phyloP scores from a whole-genome alignment of 2,888 invertebrate species.

The Nesidiocoris tenuis region DNA sequence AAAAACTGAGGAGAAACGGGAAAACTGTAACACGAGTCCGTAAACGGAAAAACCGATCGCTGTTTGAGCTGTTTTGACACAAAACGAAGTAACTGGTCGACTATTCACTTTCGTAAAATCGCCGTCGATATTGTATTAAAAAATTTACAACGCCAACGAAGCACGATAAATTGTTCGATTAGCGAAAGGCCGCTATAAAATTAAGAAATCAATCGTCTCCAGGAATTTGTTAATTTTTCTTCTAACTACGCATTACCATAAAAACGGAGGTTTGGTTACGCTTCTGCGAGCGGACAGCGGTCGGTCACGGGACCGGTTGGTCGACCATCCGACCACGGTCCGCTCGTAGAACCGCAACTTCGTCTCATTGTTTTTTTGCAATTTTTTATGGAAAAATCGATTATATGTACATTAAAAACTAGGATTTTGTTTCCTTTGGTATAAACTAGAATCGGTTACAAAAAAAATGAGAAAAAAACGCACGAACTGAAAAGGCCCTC shows the following conservation, averaged over 20 bases:
- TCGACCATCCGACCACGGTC: too few relatives aligned
- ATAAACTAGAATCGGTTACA: conserved; percentile 42
- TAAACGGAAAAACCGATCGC: too few relatives aligned
- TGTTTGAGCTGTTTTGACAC: not conserved
- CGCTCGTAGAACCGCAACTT: too few relatives aligned
- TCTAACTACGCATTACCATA: not conserved
- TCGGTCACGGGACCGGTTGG: not conserved
- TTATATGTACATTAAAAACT: conserved; percentile 22
- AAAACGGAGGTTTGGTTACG: too few relatives aligned
- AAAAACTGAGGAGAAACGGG: too few relatives aligned
- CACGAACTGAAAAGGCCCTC: conserved; percentile 4
- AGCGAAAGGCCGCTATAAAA: not conserved
- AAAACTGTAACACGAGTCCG: too few relatives aligned
- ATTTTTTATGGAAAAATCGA: conserved; percentile 15
- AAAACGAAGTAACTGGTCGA: not conserved
- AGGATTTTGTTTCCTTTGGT: conserved; percentile 34
- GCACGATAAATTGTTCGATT: not conserved
- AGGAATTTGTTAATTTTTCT: not conserved
- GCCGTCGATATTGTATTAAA: not conserved
- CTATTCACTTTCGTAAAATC: not conserved
- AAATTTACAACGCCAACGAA: not conserved
- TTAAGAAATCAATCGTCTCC: not conserved
- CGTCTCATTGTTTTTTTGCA: too few relatives aligned
- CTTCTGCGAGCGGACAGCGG: too few relatives aligned
- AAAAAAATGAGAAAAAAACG: conserved; percentile 11